Percentiles rank a stretch among this genome's conserved stretches.
These are phyloP conservation scores for Bothrops alternatus DNA, from an alignment of 2,797 vertebrate species.

Conservation along the genomic window DNA sequence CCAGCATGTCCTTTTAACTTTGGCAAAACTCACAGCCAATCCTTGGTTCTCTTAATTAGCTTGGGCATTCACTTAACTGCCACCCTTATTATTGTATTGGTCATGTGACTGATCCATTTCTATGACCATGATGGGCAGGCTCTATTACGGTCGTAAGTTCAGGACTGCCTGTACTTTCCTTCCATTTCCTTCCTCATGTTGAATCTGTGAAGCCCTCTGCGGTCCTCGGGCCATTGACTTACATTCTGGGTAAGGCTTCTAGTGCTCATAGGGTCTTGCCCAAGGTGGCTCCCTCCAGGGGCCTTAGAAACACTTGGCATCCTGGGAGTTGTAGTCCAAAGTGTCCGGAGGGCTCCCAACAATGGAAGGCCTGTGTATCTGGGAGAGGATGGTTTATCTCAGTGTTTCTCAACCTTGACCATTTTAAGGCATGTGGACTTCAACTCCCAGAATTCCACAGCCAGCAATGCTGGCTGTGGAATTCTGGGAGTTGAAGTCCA, in stretches of 20 bases:
- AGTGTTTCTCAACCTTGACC: too few relatives aligned
- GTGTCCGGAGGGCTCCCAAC: not conserved
- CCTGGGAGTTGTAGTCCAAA: not conserved
- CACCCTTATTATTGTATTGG: not conserved
- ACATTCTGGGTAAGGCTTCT: not conserved
- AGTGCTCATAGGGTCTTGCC: not conserved
- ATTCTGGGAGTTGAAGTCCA: too few relatives aligned
- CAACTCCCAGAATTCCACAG: too few relatives aligned
- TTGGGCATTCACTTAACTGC: not conserved
- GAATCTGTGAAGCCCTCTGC: not conserved
- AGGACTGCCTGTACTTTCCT: not conserved
- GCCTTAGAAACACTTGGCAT: not conserved
- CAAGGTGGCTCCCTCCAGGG: not conserved
- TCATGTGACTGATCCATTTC: not conserved
- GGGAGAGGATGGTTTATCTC: too few relatives aligned
- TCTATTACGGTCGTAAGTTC: not conserved
- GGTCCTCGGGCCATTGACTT: too few relatives aligned
- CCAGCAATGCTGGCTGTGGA: too few relatives aligned
- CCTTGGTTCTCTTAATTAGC: not conserved
- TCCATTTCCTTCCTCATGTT: rapidly evolving
- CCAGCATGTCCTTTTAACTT: too few relatives aligned
- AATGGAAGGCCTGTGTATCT: not conserved
- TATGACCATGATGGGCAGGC: not conserved
- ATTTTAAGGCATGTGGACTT: too few relatives aligned
- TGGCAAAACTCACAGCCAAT: too few relatives aligned